Conservation (phyloP, 2,888 invertebrate genomes). For the Parnassius smintheus region DNA sequence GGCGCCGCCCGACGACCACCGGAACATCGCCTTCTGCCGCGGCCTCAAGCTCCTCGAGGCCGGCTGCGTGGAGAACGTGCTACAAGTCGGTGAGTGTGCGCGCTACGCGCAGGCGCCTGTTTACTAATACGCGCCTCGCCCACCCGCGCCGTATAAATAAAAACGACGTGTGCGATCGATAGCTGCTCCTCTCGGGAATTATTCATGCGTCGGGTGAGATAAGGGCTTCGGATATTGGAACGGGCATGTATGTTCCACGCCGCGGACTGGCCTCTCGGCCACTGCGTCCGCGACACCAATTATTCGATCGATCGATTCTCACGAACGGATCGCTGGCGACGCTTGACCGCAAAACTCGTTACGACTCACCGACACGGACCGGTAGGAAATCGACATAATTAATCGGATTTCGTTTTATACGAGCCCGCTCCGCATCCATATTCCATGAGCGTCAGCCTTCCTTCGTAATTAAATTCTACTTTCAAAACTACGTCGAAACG, state of each 20-base stretch:
- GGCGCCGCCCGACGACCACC: conserved; percentile 84
- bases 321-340: conserved; percentile 45
- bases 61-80: conserved; percentile 91
- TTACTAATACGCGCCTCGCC: conserved; percentile 81
- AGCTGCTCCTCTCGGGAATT: conserved; percentile 79
- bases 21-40: conserved; percentile 92
- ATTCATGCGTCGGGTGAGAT: conserved; percentile 78
- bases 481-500: conserved; percentile 62
- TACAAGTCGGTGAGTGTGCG: conserved; percentile 92
- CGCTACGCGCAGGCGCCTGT: conserved; percentile 76
- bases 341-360: conserved; percentile 33
- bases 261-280: conserved; percentile 7
- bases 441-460: conserved; percentile 14
- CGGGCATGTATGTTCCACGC: conserved; percentile 9
- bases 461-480: conserved; percentile 64
- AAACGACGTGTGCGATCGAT: conserved; percentile 82
- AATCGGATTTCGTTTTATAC: conserved; percentile 50
- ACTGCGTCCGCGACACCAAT: conserved; percentile 41
- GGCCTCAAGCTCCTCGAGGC: conserved; percentile 91
- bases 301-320: conserved; percentile 54
- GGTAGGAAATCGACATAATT: conserved; percentile 50
- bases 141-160: conserved; percentile 80
- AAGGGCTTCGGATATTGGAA: conserved; percentile 50
- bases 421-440: conserved; percentile 44
- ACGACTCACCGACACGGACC: conserved; percentile 35